phyloP scores from a whole-genome alignment of 2,888 invertebrate species.

The Epirrhoe alternata region DNA sequence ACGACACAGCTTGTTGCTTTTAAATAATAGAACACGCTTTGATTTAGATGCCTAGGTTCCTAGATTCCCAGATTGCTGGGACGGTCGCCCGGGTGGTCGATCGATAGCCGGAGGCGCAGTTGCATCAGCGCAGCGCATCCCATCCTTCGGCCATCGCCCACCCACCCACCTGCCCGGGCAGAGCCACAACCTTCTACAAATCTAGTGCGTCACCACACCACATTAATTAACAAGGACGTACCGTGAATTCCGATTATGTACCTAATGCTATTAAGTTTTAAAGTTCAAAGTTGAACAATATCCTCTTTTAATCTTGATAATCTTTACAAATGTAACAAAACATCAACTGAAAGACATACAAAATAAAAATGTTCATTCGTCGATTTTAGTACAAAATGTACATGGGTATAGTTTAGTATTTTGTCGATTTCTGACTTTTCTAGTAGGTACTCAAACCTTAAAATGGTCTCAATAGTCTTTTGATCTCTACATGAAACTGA shows the following conservation, averaged over 20 bases:
- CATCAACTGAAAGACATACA: no score
- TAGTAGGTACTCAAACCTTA: no score
- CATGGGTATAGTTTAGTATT: no score
- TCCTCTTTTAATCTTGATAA: background rate
- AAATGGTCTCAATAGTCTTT: no score
- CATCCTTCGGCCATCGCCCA: background rate
- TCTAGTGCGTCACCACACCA: background rate
- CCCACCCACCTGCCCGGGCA: background rate
- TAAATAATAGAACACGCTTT: background rate
- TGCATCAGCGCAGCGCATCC: conserved; percentile 33
- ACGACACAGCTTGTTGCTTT: background rate
- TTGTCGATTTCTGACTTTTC: no score
- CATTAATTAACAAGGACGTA: background rate
- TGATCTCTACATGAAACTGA: no score
- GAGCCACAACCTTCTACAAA: conserved; percentile 7
- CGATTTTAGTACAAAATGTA: no score
- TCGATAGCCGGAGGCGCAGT: conserved; percentile 26
- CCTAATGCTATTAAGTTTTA: background rate
- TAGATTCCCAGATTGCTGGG: background rate
- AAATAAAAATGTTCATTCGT: no score
- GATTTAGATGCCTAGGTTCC: background rate
- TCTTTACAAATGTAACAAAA: no score
- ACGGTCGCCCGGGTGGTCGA: conserved; percentile 7
- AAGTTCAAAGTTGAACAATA: background rate
- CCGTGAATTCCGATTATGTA: background rate